Percentiles rank a stretch among this genome's conserved stretches.
phyloP scores from a whole-genome alignment of 1,140 invertebrate genomes.

The Leptoteleia sp. region DNA sequence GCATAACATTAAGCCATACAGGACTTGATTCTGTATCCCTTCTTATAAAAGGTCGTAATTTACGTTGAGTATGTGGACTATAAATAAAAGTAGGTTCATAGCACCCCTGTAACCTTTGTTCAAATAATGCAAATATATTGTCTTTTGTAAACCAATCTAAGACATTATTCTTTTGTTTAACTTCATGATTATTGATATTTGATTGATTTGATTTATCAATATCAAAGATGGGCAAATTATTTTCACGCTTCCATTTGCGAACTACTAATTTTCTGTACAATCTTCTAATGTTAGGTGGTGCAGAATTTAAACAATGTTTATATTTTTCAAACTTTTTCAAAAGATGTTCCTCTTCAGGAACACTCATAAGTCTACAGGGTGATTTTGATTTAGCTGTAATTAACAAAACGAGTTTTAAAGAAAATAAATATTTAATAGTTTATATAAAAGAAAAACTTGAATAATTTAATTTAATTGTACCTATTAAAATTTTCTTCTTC shows the following conservation, averaged over 20 bases:
- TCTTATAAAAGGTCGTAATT: constrained; percentile 90
- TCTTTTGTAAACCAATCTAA: constrained; percentile 79
- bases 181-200: constrained; percentile 39
- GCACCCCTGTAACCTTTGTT: constrained; percentile 81
- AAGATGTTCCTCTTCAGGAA: constrained; percentile 83
- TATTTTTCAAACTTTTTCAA: constrained; percentile 79
- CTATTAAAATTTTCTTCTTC: constrained; percentile 60
- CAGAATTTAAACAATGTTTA: constrained; percentile 72
- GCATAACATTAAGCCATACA: constrained; percentile 86
- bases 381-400: too few relatives aligned
- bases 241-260: constrained; percentile 84
- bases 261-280: constrained; percentile 84
- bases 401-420: too few relatives aligned
- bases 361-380: constrained; percentile 78
- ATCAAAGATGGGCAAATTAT: constrained; percentile 83
- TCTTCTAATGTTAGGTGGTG: constrained; percentile 78
- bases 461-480: constrained; percentile 15
- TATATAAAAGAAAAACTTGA: too few relatives aligned
- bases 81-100: constrained; percentile 82
- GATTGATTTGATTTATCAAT: constrained; percentile 77
- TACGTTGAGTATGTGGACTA: constrained; percentile 84
- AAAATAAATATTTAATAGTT: too few relatives aligned
- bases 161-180: constrained; percentile 70
- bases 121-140: constrained; percentile 72
- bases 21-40: constrained; percentile 85